A percentile compares a stretch with the other conserved stretches of the same genome.
phyloP scores from a whole-genome alignment of 2,797 vertebrate species.

The Aviceda cuculoides region DNA sequence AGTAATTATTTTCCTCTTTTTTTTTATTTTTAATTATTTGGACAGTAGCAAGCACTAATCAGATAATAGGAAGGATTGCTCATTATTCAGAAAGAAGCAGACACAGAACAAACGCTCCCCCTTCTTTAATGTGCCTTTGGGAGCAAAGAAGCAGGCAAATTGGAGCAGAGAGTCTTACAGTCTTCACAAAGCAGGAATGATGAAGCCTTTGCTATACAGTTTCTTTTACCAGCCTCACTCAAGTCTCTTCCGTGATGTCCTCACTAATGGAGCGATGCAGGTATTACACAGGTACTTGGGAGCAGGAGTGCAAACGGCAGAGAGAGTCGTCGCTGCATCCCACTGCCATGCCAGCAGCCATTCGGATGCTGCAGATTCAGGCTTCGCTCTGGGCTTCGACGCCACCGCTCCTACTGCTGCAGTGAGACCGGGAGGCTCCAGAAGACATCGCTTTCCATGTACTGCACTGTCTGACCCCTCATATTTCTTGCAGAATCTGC shows the following conservation, averaged over 20 bases:
- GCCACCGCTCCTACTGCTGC: neutral
- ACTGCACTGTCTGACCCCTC: neutral
- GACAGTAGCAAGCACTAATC: neutral
- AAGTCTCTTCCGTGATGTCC: neutral
- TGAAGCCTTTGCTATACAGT: neutral
- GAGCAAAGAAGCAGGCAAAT: neutral
- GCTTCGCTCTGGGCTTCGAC: neutral
- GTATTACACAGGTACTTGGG: neutral
- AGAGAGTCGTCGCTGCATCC: neutral
- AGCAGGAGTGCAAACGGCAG: neutral
- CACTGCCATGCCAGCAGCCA: neutral
- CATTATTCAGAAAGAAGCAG: slow-evolving; percentile 17
- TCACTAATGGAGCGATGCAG: neutral
- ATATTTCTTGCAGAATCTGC: neutral
- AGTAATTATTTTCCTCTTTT: neutral
- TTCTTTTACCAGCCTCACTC: neutral
- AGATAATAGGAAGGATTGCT: neutral
- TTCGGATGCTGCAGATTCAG: neutral
- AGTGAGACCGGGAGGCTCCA: neutral
- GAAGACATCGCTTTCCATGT: neutral
- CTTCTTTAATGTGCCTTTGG: neutral
- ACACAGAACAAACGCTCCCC: neutral
- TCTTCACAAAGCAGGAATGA: neutral
- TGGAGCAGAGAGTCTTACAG: neutral
- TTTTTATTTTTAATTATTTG: neutral